Percentiles rank a stretch among this genome's conserved stretches.
phyloP scores from a whole-genome alignment of 1,140 invertebrate genomes.

The Ceratina japonica region DNA sequence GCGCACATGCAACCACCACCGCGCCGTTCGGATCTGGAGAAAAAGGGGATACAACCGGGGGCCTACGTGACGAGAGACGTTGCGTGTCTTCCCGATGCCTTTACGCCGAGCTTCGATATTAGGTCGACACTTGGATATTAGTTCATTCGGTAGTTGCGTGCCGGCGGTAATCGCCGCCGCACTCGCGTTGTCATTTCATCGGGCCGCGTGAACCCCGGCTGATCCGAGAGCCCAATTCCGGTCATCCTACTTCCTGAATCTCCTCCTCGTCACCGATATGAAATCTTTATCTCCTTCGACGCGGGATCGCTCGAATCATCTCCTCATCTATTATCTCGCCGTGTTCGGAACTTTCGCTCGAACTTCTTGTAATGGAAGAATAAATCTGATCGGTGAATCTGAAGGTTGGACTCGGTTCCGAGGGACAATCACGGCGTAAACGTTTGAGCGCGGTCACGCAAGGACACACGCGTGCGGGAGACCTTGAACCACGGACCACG shows the following conservation, averaged over 20 bases:
- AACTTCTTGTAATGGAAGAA: no score
- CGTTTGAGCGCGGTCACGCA: not conserved
- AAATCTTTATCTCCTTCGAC: no score
- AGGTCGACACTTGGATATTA: slow-evolving; percentile 51
- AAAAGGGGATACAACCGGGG: slow-evolving; percentile 38
- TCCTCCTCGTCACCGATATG: not conserved
- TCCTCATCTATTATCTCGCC: no score
- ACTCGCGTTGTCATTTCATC: slow-evolving; percentile 18
- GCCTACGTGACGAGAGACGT: slow-evolving; percentile 28
- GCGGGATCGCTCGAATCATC: no score
- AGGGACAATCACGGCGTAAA: not conserved
- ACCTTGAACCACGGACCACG: slow-evolving; percentile 50
- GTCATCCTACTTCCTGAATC: not conserved
- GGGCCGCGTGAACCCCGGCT: not conserved
- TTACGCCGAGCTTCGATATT: slow-evolving; percentile 40
- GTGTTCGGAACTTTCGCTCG: no score
- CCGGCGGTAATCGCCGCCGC: slow-evolving; percentile 1
- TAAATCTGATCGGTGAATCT: no score
- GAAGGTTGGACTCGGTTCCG: not conserved
- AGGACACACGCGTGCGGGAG: slow-evolving; percentile 39
- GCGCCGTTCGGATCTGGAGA: not conserved
- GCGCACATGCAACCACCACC: slow-evolving; percentile 26
- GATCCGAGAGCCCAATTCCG: not conserved
- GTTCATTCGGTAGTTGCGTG: slow-evolving; percentile 50
- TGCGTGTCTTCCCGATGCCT: slow-evolving; percentile 39